phyloP scores from a whole-genome alignment of 2,113 vertebrate species.

The Australoheros scitulus region DNA sequence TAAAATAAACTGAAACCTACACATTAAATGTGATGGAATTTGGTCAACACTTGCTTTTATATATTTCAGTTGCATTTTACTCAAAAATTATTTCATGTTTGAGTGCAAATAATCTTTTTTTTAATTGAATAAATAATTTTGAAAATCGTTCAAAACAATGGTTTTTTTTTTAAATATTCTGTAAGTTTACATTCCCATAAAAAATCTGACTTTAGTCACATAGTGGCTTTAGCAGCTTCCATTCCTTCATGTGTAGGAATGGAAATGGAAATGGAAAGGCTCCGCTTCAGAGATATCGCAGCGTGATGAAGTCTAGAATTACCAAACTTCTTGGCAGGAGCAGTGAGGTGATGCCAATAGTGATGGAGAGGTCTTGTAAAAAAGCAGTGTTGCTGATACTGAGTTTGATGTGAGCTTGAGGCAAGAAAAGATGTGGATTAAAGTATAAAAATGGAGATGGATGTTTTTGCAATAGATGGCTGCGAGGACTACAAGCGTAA shows the following conservation, averaged over 20 bases:
- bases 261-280: neutral
- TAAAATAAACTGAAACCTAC: neutral
- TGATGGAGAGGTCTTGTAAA: conserved; percentile 8
- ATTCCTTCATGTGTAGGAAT: neutral
- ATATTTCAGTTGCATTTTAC: no score
- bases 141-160: neutral
- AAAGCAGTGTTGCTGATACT: neutral
- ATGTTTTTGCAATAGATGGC: conserved; percentile 38
- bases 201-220: neutral
- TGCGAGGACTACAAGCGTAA: neutral
- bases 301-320: neutral
- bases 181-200: neutral
- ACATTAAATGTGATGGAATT: no score
- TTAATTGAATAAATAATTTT: neutral
- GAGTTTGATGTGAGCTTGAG: conserved; percentile 15
- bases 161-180: neutral
- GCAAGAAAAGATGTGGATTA: neutral
- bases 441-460: conserved; percentile 36
- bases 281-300: neutral
- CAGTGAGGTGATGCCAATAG: neutral
- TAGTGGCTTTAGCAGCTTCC: neutral
- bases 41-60: no score
- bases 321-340: conserved; percentile 17
- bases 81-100: no score
- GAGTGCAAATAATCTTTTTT: no score